Base-by-base conservation (phyloP, 2,888 invertebrate species). In the Augiades crinisus region DNA sequence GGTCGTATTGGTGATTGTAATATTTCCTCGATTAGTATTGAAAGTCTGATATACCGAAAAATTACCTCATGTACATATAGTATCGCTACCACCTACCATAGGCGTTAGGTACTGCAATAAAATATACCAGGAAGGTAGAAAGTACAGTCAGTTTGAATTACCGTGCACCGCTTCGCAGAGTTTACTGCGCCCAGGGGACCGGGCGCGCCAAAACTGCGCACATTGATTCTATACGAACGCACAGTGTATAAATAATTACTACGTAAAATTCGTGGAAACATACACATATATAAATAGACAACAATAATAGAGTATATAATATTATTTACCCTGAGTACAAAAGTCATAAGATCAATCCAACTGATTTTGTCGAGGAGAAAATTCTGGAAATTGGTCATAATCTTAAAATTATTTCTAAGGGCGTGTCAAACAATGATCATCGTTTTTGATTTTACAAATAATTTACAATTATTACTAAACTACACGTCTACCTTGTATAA, bases 401-500 rank as follows among this genome's bases (percentile, higher is more conserved):
- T 60, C 80, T 81, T 83, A 81, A 78, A 83, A 76, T 75, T 81
- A 82, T 75, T 52, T 68, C 80, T 81, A 84, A 72, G 62, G 72
- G 65, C 49, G 60, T 71, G 63, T 63, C 64, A 72, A 60, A 67
- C 70, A 78, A 72, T 63, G 71, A 73, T 71, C 68, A 60, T 62
- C 63, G 54, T 64, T 65, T n/a, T 67, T 65, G 59, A 58, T 64
- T 65, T 68, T 78, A 71, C 68, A 75, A 79, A 77, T 68, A 78
- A 77, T 72, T 67, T 82, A 81, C 78, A 74, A 78, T 77, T 81
- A 82, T 72, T 63, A 71, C 87, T 88, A 87, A 69, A 63, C 86
- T 87, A 86, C 84, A 74, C 75, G 69, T 81, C 89, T 90, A 90
- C 89, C 89, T 90, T 89, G 89, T 90, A 88, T 89, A 85, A 88